phyloP scores from a whole-genome alignment of 2,888 invertebrate species.

The Temnothorax rugatulus region DNA sequence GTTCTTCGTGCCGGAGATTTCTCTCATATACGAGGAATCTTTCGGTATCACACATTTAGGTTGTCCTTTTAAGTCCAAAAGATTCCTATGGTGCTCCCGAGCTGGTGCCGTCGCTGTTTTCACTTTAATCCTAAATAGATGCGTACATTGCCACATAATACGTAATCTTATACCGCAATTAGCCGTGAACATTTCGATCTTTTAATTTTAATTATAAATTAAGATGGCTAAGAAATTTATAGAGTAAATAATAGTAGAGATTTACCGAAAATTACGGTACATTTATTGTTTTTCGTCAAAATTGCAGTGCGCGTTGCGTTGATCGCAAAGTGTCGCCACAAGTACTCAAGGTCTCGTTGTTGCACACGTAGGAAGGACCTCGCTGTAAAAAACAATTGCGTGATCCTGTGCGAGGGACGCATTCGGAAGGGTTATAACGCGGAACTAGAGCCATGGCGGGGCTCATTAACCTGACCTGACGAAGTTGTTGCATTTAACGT shows the following conservation, averaged over 20 bases:
- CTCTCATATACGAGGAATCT: constrained; percentile 41
- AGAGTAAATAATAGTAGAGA: neutral
- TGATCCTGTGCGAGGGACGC: constrained; percentile 4
- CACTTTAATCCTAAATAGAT: neutral
- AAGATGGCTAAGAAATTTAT: neutral
- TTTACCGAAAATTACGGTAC: neutral
- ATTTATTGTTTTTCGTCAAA: neutral
- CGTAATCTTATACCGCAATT: neutral
- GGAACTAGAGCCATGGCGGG: neutral
- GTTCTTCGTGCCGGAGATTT: constrained; percentile 41
- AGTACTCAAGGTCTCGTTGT: neutral
- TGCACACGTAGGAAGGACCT: neutral
- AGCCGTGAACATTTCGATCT: neutral
- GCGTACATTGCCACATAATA: neutral
- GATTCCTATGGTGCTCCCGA: constrained; percentile 45
- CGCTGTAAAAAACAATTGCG: constrained; percentile 12
- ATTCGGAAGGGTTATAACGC: neutral
- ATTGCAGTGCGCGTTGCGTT: neutral
- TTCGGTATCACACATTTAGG: constrained; percentile 44
- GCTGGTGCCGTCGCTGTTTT: neutral
- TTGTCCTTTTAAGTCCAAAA: constrained; percentile 36
- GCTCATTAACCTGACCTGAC: constrained; percentile 26
- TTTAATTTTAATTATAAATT: neutral
- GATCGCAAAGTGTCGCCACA: neutral
- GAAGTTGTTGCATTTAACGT: constrained; percentile 54